Evolutionary conservation across 2,113 vertebrate genomes (phyloP).

Genomic region (Lethenteron reissneri): DNA sequence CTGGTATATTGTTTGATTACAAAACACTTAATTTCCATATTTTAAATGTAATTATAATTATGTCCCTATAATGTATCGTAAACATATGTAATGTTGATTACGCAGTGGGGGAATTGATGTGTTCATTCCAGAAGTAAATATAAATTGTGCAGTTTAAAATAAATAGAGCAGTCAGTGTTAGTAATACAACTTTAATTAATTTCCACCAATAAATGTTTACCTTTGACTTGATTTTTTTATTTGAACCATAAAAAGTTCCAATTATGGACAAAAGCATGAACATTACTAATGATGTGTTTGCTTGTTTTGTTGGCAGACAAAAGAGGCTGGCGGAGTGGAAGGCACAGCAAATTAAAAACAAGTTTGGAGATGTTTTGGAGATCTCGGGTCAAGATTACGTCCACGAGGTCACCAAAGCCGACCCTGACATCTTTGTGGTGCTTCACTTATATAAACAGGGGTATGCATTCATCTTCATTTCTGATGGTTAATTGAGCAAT

Average conservation of each 20-base stretch:
- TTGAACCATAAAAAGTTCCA: background rate
- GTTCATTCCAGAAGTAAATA: background rate
- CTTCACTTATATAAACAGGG: constrained; percentile 89
- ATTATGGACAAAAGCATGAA: background rate
- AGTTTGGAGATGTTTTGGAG: constrained; percentile 55
- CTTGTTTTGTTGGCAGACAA: constrained; percentile 27
- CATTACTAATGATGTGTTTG: constrained; percentile 1
- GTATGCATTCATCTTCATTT: constrained; percentile 24
- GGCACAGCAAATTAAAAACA: constrained; percentile 44
- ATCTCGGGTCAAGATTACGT: constrained; percentile 85
- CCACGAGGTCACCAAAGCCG: constrained; percentile 74
- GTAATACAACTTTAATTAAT: background rate
- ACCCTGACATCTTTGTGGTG: constrained; percentile 63
- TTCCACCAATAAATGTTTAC: background rate
- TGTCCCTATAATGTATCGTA: background rate
- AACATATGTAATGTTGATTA: background rate
- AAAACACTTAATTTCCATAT: constrained; percentile 7
- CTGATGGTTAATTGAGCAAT: background rate
- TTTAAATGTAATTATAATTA: background rate
- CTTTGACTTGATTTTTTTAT: background rate
- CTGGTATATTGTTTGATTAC: constrained; percentile 8
- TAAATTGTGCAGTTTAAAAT: background rate
- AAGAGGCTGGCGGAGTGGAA: constrained; percentile 77
- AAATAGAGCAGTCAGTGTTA: background rate
- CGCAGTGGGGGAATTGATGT: background rate